Percentiles rank a stretch among this genome's conserved stretches.
These are phyloP conservation scores for Indri indri DNA, from an alignment of 2,113 vertebrate species.

Conservation along the genomic window DNA sequence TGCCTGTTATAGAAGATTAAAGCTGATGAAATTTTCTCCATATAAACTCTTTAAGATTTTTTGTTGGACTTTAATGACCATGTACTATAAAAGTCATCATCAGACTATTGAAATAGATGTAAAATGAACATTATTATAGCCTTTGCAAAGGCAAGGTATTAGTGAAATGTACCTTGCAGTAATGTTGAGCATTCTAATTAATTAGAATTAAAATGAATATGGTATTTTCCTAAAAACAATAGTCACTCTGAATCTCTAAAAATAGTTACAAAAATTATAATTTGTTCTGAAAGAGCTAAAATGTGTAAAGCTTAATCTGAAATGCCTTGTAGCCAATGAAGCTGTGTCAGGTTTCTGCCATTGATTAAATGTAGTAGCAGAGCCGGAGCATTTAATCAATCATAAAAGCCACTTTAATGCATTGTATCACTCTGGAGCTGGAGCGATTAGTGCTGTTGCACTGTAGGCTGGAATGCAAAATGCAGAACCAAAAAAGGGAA, in stretches of 20 bases:
- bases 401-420: constrained; percentile 70
- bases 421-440: constrained; percentile 56
- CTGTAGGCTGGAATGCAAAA: constrained; percentile 59
- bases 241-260: constrained; percentile 5
- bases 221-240: constrained; percentile 15
- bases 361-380: constrained; percentile 76
- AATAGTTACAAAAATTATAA: constrained; percentile 45
- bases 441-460: constrained; percentile 56
- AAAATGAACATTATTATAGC: neutral
- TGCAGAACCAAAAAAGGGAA: neutral
- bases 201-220: constrained; percentile 21
- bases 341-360: constrained; percentile 36
- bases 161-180: neutral
- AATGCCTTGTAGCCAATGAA: constrained; percentile 27
- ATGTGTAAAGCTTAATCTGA: constrained; percentile 36
- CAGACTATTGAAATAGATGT: neutral
- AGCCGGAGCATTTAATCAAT: constrained; percentile 75
- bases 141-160: constrained; percentile 13
- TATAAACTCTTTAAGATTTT: neutral
- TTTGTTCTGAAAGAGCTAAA: constrained; percentile 26
- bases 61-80: neutral
- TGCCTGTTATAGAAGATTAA: neutral
- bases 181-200: neutral
- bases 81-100: neutral
- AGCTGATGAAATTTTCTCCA: neutral